Evolutionary conservation across 2,113 vertebrate species (phyloP).

Genomic region (Myxocyprinus asiaticus): DNA sequence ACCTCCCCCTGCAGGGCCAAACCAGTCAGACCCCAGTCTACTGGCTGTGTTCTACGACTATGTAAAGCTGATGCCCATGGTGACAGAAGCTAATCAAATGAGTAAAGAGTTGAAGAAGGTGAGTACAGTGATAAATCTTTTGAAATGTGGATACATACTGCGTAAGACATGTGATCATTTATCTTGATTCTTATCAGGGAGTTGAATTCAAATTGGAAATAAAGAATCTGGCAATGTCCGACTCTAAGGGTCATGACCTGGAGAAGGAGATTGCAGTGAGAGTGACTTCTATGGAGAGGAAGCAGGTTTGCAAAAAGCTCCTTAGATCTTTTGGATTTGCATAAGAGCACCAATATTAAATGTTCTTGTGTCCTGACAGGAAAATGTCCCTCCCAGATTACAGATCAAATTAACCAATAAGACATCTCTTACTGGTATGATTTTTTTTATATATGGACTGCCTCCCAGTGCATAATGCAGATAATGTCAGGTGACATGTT

Average conservation of each 20-base stretch:
- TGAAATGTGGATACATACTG: too few relatives aligned
- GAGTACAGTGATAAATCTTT: not conserved
- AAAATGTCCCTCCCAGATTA: not conserved
- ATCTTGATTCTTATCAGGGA: constrained; percentile 63
- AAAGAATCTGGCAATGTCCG: constrained; percentile 84
- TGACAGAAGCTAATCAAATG: constrained; percentile 88
- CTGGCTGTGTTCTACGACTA: constrained; percentile 87
- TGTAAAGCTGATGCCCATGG: constrained; percentile 83
- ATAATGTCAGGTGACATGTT: not conserved
- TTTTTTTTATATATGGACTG: too few relatives aligned
- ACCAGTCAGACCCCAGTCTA: constrained; percentile 77
- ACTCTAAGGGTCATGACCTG: constrained; percentile 83
- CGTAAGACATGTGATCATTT: too few relatives aligned
- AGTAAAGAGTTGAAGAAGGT: constrained; percentile 86
- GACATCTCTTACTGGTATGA: not conserved
- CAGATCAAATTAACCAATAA: not conserved
- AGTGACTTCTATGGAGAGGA: constrained; percentile 71
- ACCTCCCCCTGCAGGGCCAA: constrained; percentile 41
- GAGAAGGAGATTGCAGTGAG: constrained; percentile 83
- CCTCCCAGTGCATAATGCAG: not conserved
- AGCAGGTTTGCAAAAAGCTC: constrained; percentile 69
- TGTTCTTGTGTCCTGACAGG: too few relatives aligned
- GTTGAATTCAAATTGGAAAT: constrained; percentile 85
- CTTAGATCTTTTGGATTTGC: too few relatives aligned
- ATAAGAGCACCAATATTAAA: not conserved